A percentile compares a stretch with the other conserved stretches of the same genome.
phyloP scores from a whole-genome alignment of 2,797 vertebrate species.

The Kryptopterus vitreolus region DNA sequence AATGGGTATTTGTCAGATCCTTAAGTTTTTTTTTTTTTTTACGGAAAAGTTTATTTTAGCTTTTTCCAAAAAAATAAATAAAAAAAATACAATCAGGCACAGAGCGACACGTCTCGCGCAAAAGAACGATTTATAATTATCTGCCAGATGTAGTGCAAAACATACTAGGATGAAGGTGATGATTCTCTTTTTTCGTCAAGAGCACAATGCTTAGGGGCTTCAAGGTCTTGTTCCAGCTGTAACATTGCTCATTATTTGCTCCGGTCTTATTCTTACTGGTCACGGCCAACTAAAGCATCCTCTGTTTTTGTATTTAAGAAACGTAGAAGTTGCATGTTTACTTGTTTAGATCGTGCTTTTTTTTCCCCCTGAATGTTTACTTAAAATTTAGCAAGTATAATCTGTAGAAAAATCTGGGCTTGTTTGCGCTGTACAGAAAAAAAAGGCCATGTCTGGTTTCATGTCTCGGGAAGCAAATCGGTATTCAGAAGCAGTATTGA shows the following conservation, averaged over 20 bases:
- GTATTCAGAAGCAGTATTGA: background rate
- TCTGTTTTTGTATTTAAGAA: conserved; percentile 10
- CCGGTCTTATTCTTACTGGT: conserved; percentile 6
- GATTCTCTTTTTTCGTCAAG: conserved; percentile 12
- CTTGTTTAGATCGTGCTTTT: background rate
- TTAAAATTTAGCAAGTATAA: background rate
- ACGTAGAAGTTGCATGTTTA: background rate
- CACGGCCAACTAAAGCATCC: background rate
- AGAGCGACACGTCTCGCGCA: background rate
- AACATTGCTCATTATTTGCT: conserved; percentile 22
- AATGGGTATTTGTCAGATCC: background rate
- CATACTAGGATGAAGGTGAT: background rate
- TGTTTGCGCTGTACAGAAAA: background rate
- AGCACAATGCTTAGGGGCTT: conserved; percentile 34
- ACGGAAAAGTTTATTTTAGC: background rate
- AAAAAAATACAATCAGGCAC: conserved; percentile 8
- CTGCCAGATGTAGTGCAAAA: background rate
- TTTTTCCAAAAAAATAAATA: background rate
- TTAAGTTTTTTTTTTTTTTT: conserved; percentile 9
- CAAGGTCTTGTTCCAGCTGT: conserved; percentile 32
- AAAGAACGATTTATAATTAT: conserved; percentile 14
- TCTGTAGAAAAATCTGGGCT: background rate
- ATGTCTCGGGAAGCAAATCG: background rate
- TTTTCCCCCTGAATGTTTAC: conserved; percentile 7
- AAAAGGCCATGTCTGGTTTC: background rate